Base-by-base conservation (phyloP, 2,888 invertebrate genomes). In the Lycophotia porphyrea region DNA sequence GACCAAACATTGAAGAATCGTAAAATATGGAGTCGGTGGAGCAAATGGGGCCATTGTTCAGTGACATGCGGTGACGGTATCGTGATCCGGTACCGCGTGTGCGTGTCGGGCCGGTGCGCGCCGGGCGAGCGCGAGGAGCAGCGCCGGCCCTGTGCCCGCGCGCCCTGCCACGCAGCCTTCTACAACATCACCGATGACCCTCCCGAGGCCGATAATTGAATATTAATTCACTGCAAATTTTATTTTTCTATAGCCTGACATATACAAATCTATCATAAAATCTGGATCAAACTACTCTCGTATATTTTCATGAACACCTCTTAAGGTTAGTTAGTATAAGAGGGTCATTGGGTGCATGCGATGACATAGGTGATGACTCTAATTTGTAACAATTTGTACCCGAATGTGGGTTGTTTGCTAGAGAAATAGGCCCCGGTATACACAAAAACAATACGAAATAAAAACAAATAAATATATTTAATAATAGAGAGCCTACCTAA, bases 11-110 rank as follows among this genome's bases (percentile, higher is more conserved):
- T 93, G 67, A 92, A 88, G 68, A 85, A 75, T 34, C 93, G 94
- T 36, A 95, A 95, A 82, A 89, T 95, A 18, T 95, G 95, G 95
- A 95, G 95, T 85, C 92, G 95, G 36, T 95, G 95, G 95, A 92
- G 95, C 52, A 95, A 94, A 82, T 95, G 95, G 95, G 91, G 93
- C 13, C 86, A 87, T 3, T 96, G 96, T 82, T 95, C 95, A 0
- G 94, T 93, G 67, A 93, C 93, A 2, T 96, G 95, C 77, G 96
- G 95, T 0, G 84, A 86, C 4, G 96, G 96, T 1, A 87, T 74
- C 13, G 91, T 93, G 64, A 78, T 84, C 18, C 90, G 96, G 60
- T 89, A 86, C 72, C 92, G 95, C 5, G 67, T 91, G 3, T 96
- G 96, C 77, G 93, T 95, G 21, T 90, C 91, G 7, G 95, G 95